phyloP scores from a whole-genome alignment of 2,797 vertebrate genomes.

The Alcedo atthis region DNA sequence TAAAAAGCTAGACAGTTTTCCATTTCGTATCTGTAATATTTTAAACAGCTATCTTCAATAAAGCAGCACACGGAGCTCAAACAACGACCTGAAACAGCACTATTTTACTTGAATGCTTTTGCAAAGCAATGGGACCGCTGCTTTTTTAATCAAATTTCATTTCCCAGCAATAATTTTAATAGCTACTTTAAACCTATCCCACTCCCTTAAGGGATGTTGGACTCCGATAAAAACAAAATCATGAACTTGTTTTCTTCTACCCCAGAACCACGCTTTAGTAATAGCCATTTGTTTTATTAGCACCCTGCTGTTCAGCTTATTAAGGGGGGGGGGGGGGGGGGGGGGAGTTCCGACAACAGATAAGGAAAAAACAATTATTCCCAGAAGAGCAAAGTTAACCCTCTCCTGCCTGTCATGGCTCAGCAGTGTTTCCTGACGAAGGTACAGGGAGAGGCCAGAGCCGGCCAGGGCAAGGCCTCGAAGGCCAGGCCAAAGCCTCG shows the following conservation, averaged over 20 bases:
- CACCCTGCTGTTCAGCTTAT: conserved; percentile 10
- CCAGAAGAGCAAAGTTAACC: not conserved
- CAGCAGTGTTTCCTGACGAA: accelerated
- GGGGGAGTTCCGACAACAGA: not conserved
- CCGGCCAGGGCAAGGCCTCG: not conserved
- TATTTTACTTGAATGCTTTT: not conserved
- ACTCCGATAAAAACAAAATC: conserved; percentile 3
- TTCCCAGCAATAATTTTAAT: conserved; percentile 37
- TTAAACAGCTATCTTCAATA: not conserved
- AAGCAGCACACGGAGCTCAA: not conserved
- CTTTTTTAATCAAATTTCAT: conserved; percentile 39
- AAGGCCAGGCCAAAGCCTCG: too few species aligned
- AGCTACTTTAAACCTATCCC: not conserved
- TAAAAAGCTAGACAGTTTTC: not conserved
- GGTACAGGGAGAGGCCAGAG: not conserved
- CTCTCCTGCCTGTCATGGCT: not conserved
- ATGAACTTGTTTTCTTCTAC: not conserved
- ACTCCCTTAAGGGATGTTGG: not conserved
- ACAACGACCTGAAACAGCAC: not conserved
- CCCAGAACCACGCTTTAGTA: not conserved
- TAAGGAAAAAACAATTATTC: not conserved
- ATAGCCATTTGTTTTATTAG: conserved; percentile 30
- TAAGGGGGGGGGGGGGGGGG: not conserved
- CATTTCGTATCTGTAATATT: not conserved
- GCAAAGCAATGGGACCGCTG: not conserved